A percentile compares a stretch with the other conserved stretches of the same genome.
phyloP scores from a whole-genome alignment of 2,797 vertebrate genomes.

The Pelodytes ibericus region DNA sequence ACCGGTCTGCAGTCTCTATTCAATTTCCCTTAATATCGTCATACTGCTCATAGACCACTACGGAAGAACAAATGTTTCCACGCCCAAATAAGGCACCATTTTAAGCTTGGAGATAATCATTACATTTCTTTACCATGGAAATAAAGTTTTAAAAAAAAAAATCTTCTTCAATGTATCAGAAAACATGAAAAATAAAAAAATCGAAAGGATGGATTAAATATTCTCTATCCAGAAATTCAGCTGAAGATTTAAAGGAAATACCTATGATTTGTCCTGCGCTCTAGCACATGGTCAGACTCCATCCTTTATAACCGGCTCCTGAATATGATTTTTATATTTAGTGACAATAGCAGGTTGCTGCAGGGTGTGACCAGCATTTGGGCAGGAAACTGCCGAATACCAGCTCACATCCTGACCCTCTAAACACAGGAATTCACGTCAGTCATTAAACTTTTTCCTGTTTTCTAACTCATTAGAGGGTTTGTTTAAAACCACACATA shows the following conservation, averaged over 20 bases:
- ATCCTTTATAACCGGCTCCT: constrained; percentile 19
- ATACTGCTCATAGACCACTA: too few relatives aligned
- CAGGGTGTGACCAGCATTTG: constrained; percentile 36
- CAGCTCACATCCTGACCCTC: constrained; percentile 42
- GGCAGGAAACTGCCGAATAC: constrained; percentile 38
- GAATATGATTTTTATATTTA: constrained; percentile 22
- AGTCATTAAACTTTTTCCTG: not conserved
- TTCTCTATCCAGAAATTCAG: constrained; percentile 10
- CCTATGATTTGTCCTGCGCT: constrained; percentile 15
- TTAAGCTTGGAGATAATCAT: too few relatives aligned
- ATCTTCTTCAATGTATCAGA: not conserved
- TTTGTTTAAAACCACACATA: too few relatives aligned
- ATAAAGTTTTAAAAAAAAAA: not conserved
- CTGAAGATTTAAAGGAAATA: constrained; percentile 38
- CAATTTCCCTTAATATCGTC: too few relatives aligned
- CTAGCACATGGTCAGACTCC: constrained; percentile 3
- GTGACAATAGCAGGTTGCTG: constrained; percentile 42
- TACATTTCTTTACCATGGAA: too few relatives aligned
- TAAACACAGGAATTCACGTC: constrained; percentile 29
- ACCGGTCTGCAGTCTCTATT: too few relatives aligned
- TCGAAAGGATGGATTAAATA: not conserved
- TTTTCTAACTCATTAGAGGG: constrained; percentile 1
- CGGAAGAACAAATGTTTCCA: too few relatives aligned
- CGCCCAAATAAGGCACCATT: too few relatives aligned
- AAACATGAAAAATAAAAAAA: not conserved